These are phyloP conservation scores for Miltochrista miniata DNA, from an alignment of 2,888 invertebrate species.

Conservation along the genomic window DNA sequence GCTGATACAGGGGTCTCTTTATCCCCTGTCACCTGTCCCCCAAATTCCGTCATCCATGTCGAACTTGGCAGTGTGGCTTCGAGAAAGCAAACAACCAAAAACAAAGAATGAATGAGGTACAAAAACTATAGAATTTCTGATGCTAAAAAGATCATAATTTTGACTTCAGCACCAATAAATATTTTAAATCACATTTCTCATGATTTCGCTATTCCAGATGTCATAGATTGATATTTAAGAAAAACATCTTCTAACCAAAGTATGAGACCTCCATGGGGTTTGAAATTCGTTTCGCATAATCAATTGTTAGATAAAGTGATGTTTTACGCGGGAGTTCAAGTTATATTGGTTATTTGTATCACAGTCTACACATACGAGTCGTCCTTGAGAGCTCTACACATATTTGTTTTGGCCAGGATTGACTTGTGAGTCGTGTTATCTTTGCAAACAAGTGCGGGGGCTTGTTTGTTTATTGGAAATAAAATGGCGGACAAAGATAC, in stretches of 20 bases:
- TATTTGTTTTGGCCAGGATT: conserved; percentile 74
- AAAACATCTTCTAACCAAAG: conserved; percentile 4
- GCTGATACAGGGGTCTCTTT: too few relatives aligned
- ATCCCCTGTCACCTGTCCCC: too few relatives aligned
- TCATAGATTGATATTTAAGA: conserved; percentile 15
- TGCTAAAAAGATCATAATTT: too few relatives aligned
- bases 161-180: too few relatives aligned
- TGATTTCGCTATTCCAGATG: conserved; percentile 10
- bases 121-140: too few relatives aligned
- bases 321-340: conserved; percentile 1
- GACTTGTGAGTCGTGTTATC: conserved; percentile 71
- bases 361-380: conserved; percentile 42
- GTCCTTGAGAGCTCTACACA: conserved; percentile 67
- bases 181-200: not conserved
- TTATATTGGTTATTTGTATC: conserved; percentile 21
- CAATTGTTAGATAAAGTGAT: not conserved
- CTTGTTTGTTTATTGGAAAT: conserved; percentile 40
- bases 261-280: not conserved
- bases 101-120: too few relatives aligned
- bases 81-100: too few relatives aligned
- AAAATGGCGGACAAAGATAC: conserved; percentile 34
- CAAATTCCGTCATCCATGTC: too few relatives aligned
- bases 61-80: too few relatives aligned
- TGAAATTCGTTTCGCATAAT: not conserved
- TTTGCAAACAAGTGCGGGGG: conserved; percentile 66